These are phyloP conservation scores for Enteromius mattozi DNA, from an alignment of 2,797 vertebrate genomes.

Conservation along the genomic window DNA sequence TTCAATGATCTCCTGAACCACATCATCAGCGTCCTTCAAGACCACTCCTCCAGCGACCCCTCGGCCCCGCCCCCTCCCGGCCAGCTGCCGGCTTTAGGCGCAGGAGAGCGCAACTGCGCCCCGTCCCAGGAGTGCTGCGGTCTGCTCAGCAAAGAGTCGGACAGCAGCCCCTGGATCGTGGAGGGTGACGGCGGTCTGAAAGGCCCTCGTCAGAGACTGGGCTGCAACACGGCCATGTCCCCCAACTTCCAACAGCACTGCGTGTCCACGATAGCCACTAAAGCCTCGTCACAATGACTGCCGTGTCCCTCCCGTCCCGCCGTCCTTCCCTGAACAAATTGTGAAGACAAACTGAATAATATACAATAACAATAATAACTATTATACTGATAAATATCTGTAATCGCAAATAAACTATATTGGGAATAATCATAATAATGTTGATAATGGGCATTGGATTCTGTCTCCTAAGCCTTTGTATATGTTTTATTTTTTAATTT, in stretches of 20 bases:
- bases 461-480: constrained; percentile 68
- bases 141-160: constrained; percentile 83
- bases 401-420: constrained; percentile 77
- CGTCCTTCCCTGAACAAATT: constrained; percentile 66
- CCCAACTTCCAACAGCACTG: constrained; percentile 99
- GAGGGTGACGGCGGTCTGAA: constrained; percentile 84
- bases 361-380: constrained; percentile 77
- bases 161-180: constrained; percentile 85
- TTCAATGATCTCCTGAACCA: constrained; percentile 87
- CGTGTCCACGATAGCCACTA: constrained; percentile 93
- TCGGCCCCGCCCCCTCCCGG: constrained; percentile 46
- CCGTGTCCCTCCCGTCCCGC: constrained; percentile 23
- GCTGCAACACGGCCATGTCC: constrained; percentile 90
- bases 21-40: constrained; percentile 81
- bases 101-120: constrained; percentile 78
- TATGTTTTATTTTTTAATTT: constrained; percentile 63
- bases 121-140: constrained; percentile 79
- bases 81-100: constrained; percentile 70
- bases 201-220: constrained; percentile 92
- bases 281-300: constrained; percentile 96
- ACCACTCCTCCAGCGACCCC: constrained; percentile 65
- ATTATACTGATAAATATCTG: constrained; percentile 76
- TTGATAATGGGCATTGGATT: constrained; percentile 78
- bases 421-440: constrained; percentile 69
- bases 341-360: constrained; percentile 73